Evolutionary conservation across 2,797 vertebrate species (phyloP).

Genomic region (Setipinna tenuifilis): DNA sequence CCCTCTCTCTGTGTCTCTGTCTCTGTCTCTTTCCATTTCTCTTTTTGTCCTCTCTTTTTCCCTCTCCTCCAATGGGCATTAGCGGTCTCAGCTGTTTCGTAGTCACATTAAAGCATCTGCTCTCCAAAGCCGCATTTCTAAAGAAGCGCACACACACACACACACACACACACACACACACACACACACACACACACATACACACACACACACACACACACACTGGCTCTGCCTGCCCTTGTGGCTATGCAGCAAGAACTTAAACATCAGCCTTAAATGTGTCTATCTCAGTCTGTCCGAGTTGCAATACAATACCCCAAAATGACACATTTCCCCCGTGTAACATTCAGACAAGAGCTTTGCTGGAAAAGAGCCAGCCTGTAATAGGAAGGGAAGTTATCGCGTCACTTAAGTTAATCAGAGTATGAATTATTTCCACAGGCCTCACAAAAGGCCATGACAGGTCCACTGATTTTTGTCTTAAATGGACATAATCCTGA

Average conservation of each 20-base stretch:
- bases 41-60: constrained; percentile 17
- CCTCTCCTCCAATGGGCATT: constrained; percentile 58
- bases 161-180: neutral
- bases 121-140: constrained; percentile 70
- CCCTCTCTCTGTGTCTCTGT: neutral
- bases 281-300: constrained; percentile 1
- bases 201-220: constrained; percentile 29
- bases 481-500: constrained; percentile 22
- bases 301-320: constrained; percentile 17
- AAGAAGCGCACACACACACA: constrained; percentile 16
- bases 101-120: constrained; percentile 73
- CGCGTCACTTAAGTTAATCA: constrained; percentile 31
- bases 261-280: neutral
- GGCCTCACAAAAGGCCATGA: constrained; percentile 29
- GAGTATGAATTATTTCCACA: constrained; percentile 35
- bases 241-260: constrained; percentile 24
- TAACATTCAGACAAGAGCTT: neutral
- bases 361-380: neutral
- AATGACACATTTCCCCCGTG: neutral
- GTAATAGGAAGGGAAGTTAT: constrained; percentile 20
- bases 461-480: constrained; percentile 24
- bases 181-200: constrained; percentile 17
- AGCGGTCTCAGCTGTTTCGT: constrained; percentile 77
- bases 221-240: constrained; percentile 51
- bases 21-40: neutral